These are phyloP conservation scores for Girardinichthys multiradiatus DNA, from an alignment of 2,113 vertebrate genomes.

Conservation along the genomic window DNA sequence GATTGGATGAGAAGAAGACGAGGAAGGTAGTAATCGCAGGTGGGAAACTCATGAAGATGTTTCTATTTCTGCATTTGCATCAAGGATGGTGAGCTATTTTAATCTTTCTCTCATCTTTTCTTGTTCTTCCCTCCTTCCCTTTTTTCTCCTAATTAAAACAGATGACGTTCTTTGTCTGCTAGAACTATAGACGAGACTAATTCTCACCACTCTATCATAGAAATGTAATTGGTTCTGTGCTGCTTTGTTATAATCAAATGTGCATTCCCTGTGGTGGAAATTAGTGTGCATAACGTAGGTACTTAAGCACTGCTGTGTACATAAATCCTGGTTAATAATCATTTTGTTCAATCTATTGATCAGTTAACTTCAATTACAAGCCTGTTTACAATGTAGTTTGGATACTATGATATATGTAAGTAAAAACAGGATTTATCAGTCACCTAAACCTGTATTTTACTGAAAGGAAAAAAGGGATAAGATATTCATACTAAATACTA, in stretches of 20 bases:
- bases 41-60: constrained; percentile 41
- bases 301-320: background rate
- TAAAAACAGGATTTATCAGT: no score
- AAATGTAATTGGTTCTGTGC: constrained; percentile 29
- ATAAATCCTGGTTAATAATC: constrained; percentile 4
- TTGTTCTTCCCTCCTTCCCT: constrained; percentile 13
- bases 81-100: constrained; percentile 63
- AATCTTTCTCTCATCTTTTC: constrained; percentile 23
- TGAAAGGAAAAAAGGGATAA: no score
- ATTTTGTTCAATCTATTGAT: background rate
- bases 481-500: no score
- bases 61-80: constrained; percentile 56
- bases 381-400: background rate
- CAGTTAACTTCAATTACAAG: background rate
- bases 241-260: constrained; percentile 22
- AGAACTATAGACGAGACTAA: constrained; percentile 52
- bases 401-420: background rate
- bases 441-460: no score
- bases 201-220: constrained; percentile 46
- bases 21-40: constrained; percentile 24
- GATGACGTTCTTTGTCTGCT: constrained; percentile 46
- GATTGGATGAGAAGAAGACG: background rate
- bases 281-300: background rate
- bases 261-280: constrained; percentile 16
- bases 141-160: constrained; percentile 69